Evolutionary conservation across 2,797 vertebrate species (phyloP), one percentile per base, ranked within the genome.

Genomic region (Gymnodraco acuticeps): DNA sequence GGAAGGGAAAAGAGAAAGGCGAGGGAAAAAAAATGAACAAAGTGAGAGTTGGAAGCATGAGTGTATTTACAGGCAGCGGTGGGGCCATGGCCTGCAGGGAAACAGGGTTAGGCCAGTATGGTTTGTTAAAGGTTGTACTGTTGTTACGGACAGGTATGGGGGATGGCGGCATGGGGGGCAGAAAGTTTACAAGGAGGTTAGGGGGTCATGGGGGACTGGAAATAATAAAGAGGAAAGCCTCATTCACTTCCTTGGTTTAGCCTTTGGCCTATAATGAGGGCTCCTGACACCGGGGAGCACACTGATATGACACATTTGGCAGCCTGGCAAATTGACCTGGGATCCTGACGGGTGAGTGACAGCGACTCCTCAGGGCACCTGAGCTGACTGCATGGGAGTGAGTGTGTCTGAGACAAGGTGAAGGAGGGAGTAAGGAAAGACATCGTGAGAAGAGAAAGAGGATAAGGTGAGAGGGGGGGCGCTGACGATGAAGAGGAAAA

Each of bases 261-360:
- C 91, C 94, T 94, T 93, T 94, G 91, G 90, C 92, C 94, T 82
- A 63, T 95, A 94, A 95, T 94, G 92, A 94, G 90, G 85, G 88
- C 85, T 90, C 89, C 88, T 91, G 92, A 93, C 93, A 92, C 87
- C 52, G 17, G 69, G 88, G 84, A 90, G 88, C 85, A 77, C 88
- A 88, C 80, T 79, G 85, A 90, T 85, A 89, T 76, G 84, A 93
- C 90, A 93, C 90, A 89, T 94, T 93, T 91, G 91, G 89, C 87
- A 92, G 88, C 78, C 77, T 84, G 88, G 91, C 91, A 94, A 94
- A 94, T 94, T 93, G 92, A 92, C 86, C 87, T 78, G 89, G 88
- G 89, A 86, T 81, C 68, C 82, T 87, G 88, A 88, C 60, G 65
- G 66, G 71, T 94, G 94, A 95, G 88, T 94, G 94, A 94, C 95